Evolutionary conservation across 2,113 vertebrate genomes (phyloP).

Genomic region (Anseranas semipalmata): DNA sequence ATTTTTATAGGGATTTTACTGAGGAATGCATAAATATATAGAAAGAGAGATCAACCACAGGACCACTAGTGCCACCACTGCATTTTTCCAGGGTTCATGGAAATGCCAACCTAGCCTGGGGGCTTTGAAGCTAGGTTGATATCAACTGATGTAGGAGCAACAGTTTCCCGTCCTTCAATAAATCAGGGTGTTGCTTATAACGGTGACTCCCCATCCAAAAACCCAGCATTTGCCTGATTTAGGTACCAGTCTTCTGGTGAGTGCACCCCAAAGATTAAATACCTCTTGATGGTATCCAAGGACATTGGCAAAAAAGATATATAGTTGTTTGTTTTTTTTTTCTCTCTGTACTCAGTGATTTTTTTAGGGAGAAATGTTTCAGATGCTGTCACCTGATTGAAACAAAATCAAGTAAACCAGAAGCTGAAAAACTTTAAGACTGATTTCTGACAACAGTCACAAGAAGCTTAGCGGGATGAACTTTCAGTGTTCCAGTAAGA

Average conservation of each 20-base stretch:
- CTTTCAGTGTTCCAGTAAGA: background rate
- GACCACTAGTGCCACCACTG: background rate
- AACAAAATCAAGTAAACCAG: background rate
- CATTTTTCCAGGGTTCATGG: background rate
- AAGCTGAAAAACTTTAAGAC: background rate
- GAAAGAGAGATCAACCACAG: background rate
- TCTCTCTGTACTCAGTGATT: background rate
- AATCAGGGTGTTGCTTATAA: rapidly evolving
- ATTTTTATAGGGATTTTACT: background rate
- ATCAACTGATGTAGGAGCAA: background rate
- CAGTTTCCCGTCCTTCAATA: background rate
- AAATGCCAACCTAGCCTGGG: background rate
- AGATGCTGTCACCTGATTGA: background rate
- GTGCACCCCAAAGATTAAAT: background rate
- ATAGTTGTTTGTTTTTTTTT: background rate
- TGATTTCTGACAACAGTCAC: background rate
- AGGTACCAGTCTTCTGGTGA: background rate
- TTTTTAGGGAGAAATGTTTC: background rate
- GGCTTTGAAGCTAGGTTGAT: background rate
- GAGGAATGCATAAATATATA: background rate
- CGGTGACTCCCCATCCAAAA: background rate
- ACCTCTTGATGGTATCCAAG: background rate
- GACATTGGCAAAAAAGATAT: background rate
- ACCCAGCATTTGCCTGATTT: background rate
- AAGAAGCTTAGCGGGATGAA: background rate